phyloP scores from a whole-genome alignment of 2,113 vertebrate genomes.

The Pterocles gutturalis region DNA sequence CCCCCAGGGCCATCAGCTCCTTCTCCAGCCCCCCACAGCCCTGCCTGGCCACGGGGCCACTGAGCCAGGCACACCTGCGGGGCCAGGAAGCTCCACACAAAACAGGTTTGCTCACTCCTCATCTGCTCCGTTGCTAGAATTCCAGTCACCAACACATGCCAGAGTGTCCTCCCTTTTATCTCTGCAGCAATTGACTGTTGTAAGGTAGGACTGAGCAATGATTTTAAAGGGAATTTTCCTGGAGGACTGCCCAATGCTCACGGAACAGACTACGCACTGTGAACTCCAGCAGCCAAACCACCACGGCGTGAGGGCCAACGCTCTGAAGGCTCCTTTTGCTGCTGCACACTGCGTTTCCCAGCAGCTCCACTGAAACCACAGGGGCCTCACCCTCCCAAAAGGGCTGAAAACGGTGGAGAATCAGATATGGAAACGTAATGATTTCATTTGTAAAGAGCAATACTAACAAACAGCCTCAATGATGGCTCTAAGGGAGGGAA shows the following conservation, averaged over 20 bases:
- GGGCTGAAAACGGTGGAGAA: background rate
- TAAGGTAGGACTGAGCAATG: background rate
- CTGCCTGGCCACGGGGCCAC: background rate
- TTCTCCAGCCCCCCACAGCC: background rate
- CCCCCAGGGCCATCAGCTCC: accelerated
- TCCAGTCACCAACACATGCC: background rate
- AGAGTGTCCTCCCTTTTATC: background rate
- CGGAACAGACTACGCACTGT: background rate
- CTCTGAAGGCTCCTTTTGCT: background rate
- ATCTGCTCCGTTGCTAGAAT: background rate
- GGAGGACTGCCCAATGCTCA: background rate
- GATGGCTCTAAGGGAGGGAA: background rate
- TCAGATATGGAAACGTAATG: background rate
- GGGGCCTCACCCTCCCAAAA: background rate
- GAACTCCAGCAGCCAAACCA: background rate
- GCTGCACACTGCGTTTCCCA: background rate
- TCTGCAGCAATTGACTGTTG: background rate
- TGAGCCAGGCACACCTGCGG: accelerated
- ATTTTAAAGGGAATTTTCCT: background rate
- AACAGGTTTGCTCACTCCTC: background rate
- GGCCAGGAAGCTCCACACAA: background rate
- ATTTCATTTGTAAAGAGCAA: background rate
- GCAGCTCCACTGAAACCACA: background rate
- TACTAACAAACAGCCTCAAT: background rate
- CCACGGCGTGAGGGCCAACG: accelerated